Evolutionary conservation across 2,888 invertebrate genomes (phyloP), one percentile per base, ranked within the genome.

Genomic region (Pheosia tremula): DNA sequence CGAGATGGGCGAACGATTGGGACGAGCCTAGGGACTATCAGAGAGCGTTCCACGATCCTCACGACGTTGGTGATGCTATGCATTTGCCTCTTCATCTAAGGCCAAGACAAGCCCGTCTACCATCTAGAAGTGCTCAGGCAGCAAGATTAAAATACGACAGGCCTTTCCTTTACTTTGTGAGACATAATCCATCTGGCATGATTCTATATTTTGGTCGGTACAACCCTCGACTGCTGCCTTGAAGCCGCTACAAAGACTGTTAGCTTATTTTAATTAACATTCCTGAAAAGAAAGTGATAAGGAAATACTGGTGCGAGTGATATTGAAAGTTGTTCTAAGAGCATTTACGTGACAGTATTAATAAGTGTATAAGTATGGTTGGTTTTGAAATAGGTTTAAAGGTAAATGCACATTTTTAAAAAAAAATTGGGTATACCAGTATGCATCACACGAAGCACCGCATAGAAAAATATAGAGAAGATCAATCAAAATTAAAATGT

Each of bases 111-210:
- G 96, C 96, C 4, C 94, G 96, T 45, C 87, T 96, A 11, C 96
- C 96, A 0, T 96, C 97, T 58, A 94, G 95, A 62, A 96, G 95
- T 57, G 85, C 94, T 91, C 91, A 93, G 69, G 85, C 93, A 63
- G 97, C 96, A 5, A 94, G 97, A 81, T 93, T 98, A 81, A 96
- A 97, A 77, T 96, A 97, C 83, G 98, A 98, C 79, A 95, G 97
- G 81, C 98, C 98, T 0, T 98, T 98, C 94, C 93, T 98, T 39
- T 98, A 97, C 87, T 97, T 97, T 76, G 97, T 98, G 11, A 95
- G 98, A 81, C 98, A 98, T 87, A 98, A 98, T 87, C 98, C 98
- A 1, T 97, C 98, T n/a, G 98, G 98, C 66, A 95, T 98, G 93
- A 97, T 98, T 79, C 91, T 98, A 59, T 97, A 97, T 84, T 97